Evolutionary conservation across 2,888 invertebrate species (phyloP).

Genomic region (Trichopoda pennipes): DNA sequence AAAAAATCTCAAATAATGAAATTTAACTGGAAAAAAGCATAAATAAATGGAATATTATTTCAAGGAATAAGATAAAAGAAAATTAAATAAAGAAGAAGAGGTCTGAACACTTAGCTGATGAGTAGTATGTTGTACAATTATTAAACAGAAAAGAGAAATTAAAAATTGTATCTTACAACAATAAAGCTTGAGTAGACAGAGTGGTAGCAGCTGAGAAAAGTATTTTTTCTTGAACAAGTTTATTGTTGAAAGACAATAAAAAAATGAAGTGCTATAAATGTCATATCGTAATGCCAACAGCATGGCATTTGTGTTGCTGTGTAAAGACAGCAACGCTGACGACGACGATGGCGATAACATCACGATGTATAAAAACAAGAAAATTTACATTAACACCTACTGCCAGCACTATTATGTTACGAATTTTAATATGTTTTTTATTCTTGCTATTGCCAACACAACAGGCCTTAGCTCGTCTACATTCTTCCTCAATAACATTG

Average conservation of each 20-base stretch:
- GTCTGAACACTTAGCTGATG: constrained; percentile 44
- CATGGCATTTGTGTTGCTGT: constrained; percentile 74
- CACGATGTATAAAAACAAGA: constrained; percentile 22
- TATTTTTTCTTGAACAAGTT: constrained; percentile 49
- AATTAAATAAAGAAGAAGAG: background rate
- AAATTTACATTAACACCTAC: constrained; percentile 44
- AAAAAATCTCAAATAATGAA: constrained; percentile 34
- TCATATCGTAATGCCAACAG: constrained; percentile 80
- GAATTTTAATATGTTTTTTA: constrained; percentile 76
- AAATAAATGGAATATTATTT: constrained; percentile 15
- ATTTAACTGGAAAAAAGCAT: constrained; percentile 28
- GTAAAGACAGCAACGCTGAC: constrained; percentile 19
- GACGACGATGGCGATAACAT: background rate
- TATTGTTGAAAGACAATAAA: constrained; percentile 64
- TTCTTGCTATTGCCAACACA: constrained; percentile 70
- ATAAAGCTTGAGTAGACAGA: background rate
- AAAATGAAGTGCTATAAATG: constrained; percentile 80
- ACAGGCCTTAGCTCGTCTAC: constrained; percentile 75
- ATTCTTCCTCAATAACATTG: constrained; percentile 72
- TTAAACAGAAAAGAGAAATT: constrained; percentile 21
- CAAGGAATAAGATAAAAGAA: background rate
- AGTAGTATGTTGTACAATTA: constrained; percentile 54
- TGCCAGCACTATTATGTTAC: constrained; percentile 37
- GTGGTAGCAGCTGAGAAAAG: constrained; percentile 32
- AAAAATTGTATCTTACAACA: constrained; percentile 28